Evolutionary conservation across 2,113 vertebrate species (phyloP).

Genomic region (Dicentrarchus labrax): DNA sequence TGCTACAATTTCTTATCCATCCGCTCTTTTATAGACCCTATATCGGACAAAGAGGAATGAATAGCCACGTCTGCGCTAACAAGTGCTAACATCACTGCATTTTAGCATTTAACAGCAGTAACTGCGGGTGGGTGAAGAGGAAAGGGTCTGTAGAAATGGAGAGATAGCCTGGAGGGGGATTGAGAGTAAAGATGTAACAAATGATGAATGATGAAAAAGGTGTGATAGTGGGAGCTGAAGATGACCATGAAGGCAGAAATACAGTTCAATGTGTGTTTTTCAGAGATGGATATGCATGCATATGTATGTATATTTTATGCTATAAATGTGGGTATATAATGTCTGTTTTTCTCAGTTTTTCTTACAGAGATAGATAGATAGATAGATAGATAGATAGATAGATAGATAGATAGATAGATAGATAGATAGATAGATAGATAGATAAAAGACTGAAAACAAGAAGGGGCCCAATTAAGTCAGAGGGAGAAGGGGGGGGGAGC

Average conservation of each 20-base stretch:
- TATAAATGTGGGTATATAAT: too few species aligned
- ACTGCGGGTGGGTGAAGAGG: conserved; percentile 34
- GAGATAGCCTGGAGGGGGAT: conserved; percentile 48
- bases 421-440: conserved; percentile 20
- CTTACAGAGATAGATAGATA: neutral
- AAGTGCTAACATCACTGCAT: conserved; percentile 89
- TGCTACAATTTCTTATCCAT: conserved; percentile 85
- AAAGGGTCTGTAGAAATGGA: conserved; percentile 32
- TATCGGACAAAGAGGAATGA: conserved; percentile 87
- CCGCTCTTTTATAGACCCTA: conserved; percentile 44
- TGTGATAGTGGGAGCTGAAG: conserved; percentile 77
- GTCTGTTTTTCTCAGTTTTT: too few species aligned
- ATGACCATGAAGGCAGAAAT: conserved; percentile 88
- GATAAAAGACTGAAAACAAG: conserved; percentile 11
- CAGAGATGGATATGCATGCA: conserved; percentile 94
- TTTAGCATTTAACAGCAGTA: conserved; percentile 78
- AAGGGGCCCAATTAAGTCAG: conserved; percentile 37
- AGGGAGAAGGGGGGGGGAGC: conserved; percentile 13
- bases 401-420: conserved; percentile 39
- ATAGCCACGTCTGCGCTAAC: conserved; percentile 91
- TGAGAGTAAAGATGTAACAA: conserved; percentile 26
- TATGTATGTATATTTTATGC: conserved; percentile 74
- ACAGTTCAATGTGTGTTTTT: conserved; percentile 91
- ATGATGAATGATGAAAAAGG: conserved; percentile 81
- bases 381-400: conserved; percentile 1